phyloP scores from a whole-genome alignment of 2,797 vertebrate species.

The Channallabes apus region DNA sequence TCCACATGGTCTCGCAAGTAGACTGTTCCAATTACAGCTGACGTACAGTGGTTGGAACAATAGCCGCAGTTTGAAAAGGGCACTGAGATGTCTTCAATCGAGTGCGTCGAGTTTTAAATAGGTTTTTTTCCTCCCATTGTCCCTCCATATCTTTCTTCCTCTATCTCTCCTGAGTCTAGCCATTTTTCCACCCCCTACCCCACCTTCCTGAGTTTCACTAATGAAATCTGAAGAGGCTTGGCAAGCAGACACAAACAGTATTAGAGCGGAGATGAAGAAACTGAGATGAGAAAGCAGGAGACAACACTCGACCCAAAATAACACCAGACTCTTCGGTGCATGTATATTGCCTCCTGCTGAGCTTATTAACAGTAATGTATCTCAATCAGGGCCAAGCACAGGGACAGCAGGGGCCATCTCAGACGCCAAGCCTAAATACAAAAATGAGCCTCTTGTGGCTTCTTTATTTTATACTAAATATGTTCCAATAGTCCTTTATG shows the following conservation, averaged over 20 bases:
- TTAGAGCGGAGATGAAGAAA: slow-evolving; percentile 77
- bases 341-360: slow-evolving; percentile 42
- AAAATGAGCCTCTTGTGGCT: slow-evolving; percentile 19
- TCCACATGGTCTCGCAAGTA: slow-evolving; percentile 42
- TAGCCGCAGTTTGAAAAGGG: slow-evolving; percentile 45
- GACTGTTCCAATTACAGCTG: slow-evolving; percentile 57
- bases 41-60: slow-evolving; percentile 50
- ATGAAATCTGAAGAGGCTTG: slow-evolving; percentile 79
- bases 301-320: slow-evolving; percentile 49
- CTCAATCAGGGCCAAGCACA: slow-evolving; percentile 46
- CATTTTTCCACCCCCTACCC: slow-evolving; percentile 35
- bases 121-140: slow-evolving; percentile 64
- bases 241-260: slow-evolving; percentile 73
- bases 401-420: slow-evolving; percentile 26
- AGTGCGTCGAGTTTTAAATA: slow-evolving; percentile 68
- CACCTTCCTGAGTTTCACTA: slow-evolving; percentile 56
- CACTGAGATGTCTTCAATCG: slow-evolving; percentile 72
- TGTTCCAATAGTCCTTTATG: slow-evolving; percentile 14
- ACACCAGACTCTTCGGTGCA: slow-evolving; percentile 38
- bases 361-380: slow-evolving; percentile 51
- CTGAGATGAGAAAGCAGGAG: slow-evolving; percentile 73
- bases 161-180: slow-evolving; percentile 19
- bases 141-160: slow-evolving; percentile 36
- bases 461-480: slow-evolving; percentile 35
- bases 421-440: slow-evolving; percentile 24